These are phyloP conservation scores for Clusia tigrina DNA, from an alignment of 2,888 invertebrate species.

Conservation along the genomic window DNA sequence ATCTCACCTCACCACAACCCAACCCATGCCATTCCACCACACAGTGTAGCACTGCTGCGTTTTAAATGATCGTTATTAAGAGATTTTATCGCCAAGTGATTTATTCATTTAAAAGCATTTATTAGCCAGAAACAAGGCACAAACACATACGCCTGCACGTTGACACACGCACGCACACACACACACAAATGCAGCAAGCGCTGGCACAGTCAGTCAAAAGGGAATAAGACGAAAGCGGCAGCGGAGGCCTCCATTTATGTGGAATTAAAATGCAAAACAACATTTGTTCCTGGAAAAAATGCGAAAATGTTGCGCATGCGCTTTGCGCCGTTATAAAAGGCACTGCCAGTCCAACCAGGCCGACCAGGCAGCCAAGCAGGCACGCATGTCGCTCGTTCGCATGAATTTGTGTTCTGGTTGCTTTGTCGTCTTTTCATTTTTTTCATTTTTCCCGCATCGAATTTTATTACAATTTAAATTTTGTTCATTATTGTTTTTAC, in stretches of 20 bases:
- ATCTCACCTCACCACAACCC: too few relatives aligned
- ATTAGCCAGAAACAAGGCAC: slow-evolving; percentile 57
- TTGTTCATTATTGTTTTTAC: slow-evolving; percentile 41
- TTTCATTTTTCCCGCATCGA: slow-evolving; percentile 18
- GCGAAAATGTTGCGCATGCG: slow-evolving; percentile 16
- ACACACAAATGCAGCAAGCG: slow-evolving; percentile 35
- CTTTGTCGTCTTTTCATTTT: slow-evolving; percentile 36
- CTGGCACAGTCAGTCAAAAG: slow-evolving; percentile 36
- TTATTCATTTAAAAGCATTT: slow-evolving; percentile 64
- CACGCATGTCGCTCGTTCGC: slow-evolving; percentile 37
- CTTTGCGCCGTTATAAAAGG: slow-evolving; percentile 13
- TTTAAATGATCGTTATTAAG: slow-evolving; percentile 63
- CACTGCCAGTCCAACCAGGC: slow-evolving; percentile 7
- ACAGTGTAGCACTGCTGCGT: slow-evolving; percentile 40
- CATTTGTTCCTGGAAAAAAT: slow-evolving; percentile 58
- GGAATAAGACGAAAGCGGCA: slow-evolving; percentile 26
- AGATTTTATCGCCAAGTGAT: slow-evolving; percentile 64
- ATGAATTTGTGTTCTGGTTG: slow-evolving; percentile 44
- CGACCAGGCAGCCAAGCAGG: neutral
- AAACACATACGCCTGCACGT: slow-evolving; percentile 40
- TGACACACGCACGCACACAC: too few relatives aligned
- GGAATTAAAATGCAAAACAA: slow-evolving; percentile 57
- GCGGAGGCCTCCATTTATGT: slow-evolving; percentile 47
- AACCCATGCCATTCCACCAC: too few relatives aligned
- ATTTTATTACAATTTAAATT: slow-evolving; percentile 39